Percentiles rank a stretch among this genome's conserved stretches.
Conservation (phyloP, 2,888 invertebrate species). For the Mamestra brassicae region DNA sequence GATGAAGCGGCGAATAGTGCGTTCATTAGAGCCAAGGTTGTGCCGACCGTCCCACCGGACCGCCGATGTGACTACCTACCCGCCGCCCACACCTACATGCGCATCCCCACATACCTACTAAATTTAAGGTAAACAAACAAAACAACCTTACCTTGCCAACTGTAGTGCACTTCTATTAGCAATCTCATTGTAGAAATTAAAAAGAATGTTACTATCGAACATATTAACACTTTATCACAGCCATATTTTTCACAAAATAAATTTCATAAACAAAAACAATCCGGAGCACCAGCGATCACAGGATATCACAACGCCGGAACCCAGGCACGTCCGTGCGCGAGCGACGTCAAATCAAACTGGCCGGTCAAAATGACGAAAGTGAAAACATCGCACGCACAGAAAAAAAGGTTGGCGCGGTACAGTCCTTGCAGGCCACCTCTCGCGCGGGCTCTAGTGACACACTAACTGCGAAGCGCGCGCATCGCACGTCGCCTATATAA, state of each 20-base stretch:
- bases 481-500: conserved; percentile 90
- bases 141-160: conserved; percentile 88
- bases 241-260: conserved; percentile 86
- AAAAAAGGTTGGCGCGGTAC: conserved; percentile 89
- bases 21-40: conserved; percentile 90
- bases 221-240: conserved; percentile 90
- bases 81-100: conserved; percentile 69
- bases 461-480: conserved; percentile 89
- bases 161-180: conserved; percentile 90
- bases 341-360: conserved; percentile 90
- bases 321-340: conserved; percentile 90
- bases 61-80: conserved; percentile 67
- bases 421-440: conserved; percentile 90
- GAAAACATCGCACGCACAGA: conserved; percentile 91
- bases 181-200: conserved; percentile 90
- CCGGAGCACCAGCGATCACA: conserved; percentile 88
- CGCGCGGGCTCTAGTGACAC: conserved; percentile 90
- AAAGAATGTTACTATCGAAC: conserved; percentile 88
- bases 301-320: conserved; percentile 88
- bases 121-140: conserved; percentile 85
- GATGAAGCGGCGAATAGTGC: conserved; percentile 86
- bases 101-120: conserved; percentile 74
- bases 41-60: conserved; percentile 80
- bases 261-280: conserved; percentile 84
- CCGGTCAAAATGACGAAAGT: conserved; percentile 91